Evolutionary conservation across 2,113 vertebrate genomes (phyloP), one percentile per base, ranked within the genome.

Genomic region (Collichthys lucidus): DNA sequence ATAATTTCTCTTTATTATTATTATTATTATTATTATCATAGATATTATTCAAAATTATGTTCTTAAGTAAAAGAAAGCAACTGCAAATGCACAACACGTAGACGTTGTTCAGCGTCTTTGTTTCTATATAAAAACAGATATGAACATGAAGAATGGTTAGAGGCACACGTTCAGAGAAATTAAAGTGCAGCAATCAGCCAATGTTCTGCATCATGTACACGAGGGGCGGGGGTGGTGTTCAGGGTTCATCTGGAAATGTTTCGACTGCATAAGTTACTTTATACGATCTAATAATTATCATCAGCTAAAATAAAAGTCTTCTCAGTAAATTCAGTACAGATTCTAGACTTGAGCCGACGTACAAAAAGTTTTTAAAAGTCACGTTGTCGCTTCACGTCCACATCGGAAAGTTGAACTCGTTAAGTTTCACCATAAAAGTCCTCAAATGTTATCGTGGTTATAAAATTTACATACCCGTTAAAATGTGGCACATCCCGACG

Each of bases 131-230:
- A 88, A 89, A 88, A 85, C 80, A 72, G 82, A 84, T 90, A 86
- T 90, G 86, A 87, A 85, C 85, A 77, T 75, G 35, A 59, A 76
- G 70, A 77, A 83, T 49, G 65, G 76, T 79, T 53, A 71, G 87
- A 94, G 92, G 92, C 91, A 94, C 91, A 79, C 60, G 55, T 77
- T 88, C 72, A 86, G 71, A 89, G 57, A 82, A 84, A 78, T 20
- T 86, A 88, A 87, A 87, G 88, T 88, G 90, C 87, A 85, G 87
- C 74, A 69, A 77, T 88, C 83, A 79, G 83, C 65, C 84, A 80
- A 84, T 20, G 72, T 80, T 79, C 77, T 89, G 90, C 86, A 83
- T 86, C 74, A 73, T 79, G 71, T 81, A 84, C 77, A 86, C 73
- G 31, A 5, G 2, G n/a, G 55, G 15, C 11, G 12, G 12, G 29